A percentile compares a stretch with the other conserved stretches of the same genome.
These are phyloP conservation scores for Oxytorus armatus DNA, from an alignment of 2,888 invertebrate genomes.

Conservation along the genomic window DNA sequence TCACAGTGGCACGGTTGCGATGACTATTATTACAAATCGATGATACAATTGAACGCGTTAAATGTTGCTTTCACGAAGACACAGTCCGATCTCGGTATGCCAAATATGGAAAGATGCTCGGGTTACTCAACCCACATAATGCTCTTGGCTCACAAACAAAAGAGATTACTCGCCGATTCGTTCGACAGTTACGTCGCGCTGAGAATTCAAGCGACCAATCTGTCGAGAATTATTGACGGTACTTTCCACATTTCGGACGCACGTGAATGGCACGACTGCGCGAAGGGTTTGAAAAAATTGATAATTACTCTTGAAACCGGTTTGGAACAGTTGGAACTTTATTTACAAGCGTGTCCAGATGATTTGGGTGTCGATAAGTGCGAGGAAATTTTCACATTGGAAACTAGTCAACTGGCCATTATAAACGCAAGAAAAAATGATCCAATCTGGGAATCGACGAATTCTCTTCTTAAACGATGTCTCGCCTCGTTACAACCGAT, in stretches of 20 bases:
- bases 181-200: conserved; percentile 77
- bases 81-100: conserved; percentile 91
- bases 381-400: conserved; percentile 73
- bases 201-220: conserved; percentile 74
- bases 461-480: conserved; percentile 72
- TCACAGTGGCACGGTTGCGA: conserved; percentile 91
- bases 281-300: conserved; percentile 85
- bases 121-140: conserved; percentile 94
- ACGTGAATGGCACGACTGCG: conserved; percentile 81
- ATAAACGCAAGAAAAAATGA: conserved; percentile 76
- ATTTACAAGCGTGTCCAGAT: conserved; percentile 88
- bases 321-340: conserved; percentile 89
- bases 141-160: conserved; percentile 88
- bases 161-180: conserved; percentile 87
- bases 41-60: conserved; percentile 89
- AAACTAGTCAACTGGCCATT: conserved; percentile 71
- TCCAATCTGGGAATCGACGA: conserved; percentile 73
- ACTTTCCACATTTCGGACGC: conserved; percentile 81
- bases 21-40: conserved; percentile 90
- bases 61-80: conserved; percentile 88
- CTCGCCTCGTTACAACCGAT: conserved; percentile 69
- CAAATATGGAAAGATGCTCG: conserved; percentile 93
- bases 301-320: conserved; percentile 86
- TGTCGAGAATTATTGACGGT: conserved; percentile 78
- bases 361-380: conserved; percentile 74